Percentiles rank a stretch among this genome's conserved stretches.
Conservation (phyloP, 2,113 vertebrate species). For the Apteryx owenii region DNA sequence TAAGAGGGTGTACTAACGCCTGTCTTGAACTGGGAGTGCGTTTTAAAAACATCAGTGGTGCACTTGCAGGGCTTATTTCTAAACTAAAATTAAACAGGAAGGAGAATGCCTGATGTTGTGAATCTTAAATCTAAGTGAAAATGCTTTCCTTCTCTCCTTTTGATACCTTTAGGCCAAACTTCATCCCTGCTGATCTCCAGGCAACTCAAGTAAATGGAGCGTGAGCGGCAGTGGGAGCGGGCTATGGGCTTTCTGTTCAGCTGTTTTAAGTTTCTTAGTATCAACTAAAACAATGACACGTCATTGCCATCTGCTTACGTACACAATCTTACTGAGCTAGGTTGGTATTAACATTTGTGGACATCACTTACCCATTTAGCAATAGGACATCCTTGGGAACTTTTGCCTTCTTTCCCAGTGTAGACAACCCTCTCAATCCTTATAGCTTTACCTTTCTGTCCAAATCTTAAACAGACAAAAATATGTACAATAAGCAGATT, state of each 20-base stretch:
- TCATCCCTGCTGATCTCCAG: neutral
- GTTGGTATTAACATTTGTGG: neutral
- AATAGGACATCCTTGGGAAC: constrained; percentile 96
- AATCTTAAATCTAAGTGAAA: neutral
- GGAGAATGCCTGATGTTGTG: neutral
- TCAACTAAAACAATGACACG: neutral
- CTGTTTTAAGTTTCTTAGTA: neutral
- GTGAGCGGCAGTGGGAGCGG: neutral
- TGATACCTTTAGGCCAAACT: neutral
- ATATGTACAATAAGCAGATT: constrained; percentile 41
- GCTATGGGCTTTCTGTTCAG: neutral
- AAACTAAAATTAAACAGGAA: neutral
- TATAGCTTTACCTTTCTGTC: constrained; percentile 89
- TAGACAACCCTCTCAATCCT: constrained; percentile 96
- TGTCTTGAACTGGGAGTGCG: neutral
- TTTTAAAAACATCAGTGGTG: neutral
- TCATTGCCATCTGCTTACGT: neutral
- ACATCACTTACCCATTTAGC: constrained; percentile 95
- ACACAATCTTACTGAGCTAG: neutral
- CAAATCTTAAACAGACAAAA: constrained; percentile 85
- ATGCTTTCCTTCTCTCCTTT: neutral
- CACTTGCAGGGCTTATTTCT: neutral
- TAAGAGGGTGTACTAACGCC: neutral
- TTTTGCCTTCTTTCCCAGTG: constrained; percentile 98
- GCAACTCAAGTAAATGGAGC: neutral